These are phyloP conservation scores for Cisticola juncidis DNA, from an alignment of 2,113 vertebrate genomes.

Conservation along the genomic window DNA sequence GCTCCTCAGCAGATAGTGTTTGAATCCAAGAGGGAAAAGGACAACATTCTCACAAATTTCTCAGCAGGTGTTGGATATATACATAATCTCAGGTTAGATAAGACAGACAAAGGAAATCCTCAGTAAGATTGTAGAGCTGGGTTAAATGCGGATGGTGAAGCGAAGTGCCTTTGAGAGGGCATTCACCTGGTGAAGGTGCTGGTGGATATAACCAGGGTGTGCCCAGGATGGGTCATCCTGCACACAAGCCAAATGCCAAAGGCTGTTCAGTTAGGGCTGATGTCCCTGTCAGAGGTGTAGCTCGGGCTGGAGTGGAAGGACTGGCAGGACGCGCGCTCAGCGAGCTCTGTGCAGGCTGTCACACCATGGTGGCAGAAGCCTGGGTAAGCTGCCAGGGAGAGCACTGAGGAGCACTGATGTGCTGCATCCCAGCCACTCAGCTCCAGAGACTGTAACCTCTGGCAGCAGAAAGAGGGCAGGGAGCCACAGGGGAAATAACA, in stretches of 20 bases:
- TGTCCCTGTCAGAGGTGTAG: accelerated
- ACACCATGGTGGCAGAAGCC: not conserved
- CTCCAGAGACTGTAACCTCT: not conserved
- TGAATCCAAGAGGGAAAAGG: not conserved
- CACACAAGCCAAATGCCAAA: not conserved
- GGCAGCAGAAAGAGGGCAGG: not conserved
- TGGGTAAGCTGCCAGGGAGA: not conserved
- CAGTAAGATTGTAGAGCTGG: not conserved
- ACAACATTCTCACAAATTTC: not conserved
- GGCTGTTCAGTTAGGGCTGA: accelerated
- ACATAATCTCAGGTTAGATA: not conserved
- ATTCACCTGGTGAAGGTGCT: not conserved
- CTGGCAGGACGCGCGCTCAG: not conserved
- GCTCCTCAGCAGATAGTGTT: not conserved
- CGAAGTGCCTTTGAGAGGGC: not conserved
- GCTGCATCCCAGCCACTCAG: accelerated
- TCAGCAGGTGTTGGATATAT: not conserved
- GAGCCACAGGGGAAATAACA: not conserved
- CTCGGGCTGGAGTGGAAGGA: too few species aligned
- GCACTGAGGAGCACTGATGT: not conserved
- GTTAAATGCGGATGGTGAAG: not conserved
- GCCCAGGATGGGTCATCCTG: too few species aligned
- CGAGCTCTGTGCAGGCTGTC: not conserved
- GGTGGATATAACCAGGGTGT: not conserved
- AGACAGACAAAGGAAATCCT: not conserved